Evolutionary conservation across 2,113 vertebrate species (phyloP).

Genomic region (Notarius lentiginosus): DNA sequence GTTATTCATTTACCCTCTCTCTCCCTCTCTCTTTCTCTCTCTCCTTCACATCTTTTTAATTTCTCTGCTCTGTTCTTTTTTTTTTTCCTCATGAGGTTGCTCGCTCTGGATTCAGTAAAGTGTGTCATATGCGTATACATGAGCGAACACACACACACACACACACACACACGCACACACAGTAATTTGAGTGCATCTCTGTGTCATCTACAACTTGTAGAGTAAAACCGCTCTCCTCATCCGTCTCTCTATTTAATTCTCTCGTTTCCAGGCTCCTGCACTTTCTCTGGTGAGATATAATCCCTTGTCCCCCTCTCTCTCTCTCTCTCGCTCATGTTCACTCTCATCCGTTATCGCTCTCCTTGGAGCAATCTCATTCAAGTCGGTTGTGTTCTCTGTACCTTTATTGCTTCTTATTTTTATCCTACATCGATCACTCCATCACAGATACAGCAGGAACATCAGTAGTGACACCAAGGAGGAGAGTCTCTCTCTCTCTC

Average conservation of each 20-base stretch:
- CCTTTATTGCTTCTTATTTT: background rate
- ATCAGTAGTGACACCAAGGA: conserved; percentile 10
- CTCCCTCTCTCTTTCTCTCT: background rate
- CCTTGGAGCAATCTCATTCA: background rate
- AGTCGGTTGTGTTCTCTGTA: background rate
- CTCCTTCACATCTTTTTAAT: background rate
- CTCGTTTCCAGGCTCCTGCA: background rate
- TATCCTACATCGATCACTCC: conserved; percentile 3
- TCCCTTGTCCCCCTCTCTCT: background rate
- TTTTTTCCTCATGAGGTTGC: conserved; percentile 2
- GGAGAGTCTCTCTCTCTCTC: conserved; percentile 22
- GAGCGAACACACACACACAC: background rate
- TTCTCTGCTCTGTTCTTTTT: background rate
- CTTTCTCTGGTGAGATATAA: background rate
- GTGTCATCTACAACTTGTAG: conserved; percentile 1
- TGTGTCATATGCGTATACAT: background rate
- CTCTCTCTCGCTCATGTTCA: background rate
- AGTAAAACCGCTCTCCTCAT: background rate
- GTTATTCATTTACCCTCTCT: background rate
- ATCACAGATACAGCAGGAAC: background rate
- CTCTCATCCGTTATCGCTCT: conserved; percentile 3
- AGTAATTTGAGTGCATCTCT: background rate
- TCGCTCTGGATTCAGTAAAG: conserved; percentile 27
- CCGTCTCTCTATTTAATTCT: background rate
- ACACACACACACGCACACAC: background rate